These are phyloP conservation scores for Diplogasteroides magnus DNA, from an alignment of 1,140 invertebrate genomes.

Conservation along the genomic window DNA sequence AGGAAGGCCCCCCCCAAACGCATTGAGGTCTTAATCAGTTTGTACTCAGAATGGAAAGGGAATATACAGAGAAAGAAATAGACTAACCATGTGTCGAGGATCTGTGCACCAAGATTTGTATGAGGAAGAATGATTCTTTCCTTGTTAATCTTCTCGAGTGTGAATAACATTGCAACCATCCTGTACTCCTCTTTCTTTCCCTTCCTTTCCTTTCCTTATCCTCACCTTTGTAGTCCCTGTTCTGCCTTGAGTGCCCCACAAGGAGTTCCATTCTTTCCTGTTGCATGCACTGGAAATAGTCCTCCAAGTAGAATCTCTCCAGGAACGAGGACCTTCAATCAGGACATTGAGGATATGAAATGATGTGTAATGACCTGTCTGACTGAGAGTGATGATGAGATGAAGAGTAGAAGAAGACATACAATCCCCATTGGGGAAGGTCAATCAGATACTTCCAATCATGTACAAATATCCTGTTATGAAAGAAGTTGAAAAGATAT, in stretches of 20 bases:
- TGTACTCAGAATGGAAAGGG: too few species aligned
- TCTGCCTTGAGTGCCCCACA: constrained; percentile 45
- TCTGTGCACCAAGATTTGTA: constrained; percentile 68
- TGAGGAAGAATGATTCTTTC: constrained; percentile 64
- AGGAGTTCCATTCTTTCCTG: constrained; percentile 30
- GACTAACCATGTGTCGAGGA: constrained; percentile 70
- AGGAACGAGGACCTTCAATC: constrained; percentile 41
- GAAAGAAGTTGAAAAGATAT: too few species aligned
- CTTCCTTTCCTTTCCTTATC: not conserved
- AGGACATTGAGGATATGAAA: too few species aligned
- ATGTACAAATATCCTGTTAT: not conserved
- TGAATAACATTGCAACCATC: constrained; percentile 74
- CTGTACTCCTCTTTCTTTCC: not conserved
- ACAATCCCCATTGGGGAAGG: not conserved
- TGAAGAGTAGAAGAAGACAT: not conserved
- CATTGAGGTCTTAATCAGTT: too few species aligned
- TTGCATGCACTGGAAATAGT: constrained; percentile 70
- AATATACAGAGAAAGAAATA: too few species aligned
- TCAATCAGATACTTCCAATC: constrained; percentile 4
- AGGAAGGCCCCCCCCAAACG: too few species aligned
- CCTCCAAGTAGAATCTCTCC: constrained; percentile 73
- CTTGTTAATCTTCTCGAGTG: constrained; percentile 69
- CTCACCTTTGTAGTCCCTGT: constrained; percentile 65
- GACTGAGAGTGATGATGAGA: not conserved
- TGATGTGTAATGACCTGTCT: not conserved